Conservation (phyloP, 2,888 invertebrate species). For the Xylota sylvarum region DNA sequence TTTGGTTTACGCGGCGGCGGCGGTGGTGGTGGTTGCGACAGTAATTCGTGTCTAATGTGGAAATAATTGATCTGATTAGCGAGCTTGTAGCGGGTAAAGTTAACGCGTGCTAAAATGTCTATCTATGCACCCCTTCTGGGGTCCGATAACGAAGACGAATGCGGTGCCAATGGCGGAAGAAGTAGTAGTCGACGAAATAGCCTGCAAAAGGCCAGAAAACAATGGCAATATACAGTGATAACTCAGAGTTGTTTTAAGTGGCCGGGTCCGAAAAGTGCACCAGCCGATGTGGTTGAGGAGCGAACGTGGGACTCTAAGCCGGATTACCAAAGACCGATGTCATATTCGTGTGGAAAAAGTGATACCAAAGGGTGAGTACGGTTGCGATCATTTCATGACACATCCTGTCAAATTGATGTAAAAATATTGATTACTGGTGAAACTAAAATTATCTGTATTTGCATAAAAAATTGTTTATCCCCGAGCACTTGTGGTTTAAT, state of each 20-base stretch:
- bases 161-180: conserved; percentile 28
- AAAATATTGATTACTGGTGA: too few species aligned
- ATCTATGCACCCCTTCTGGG: conserved; percentile 58
- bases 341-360: conserved; percentile 37
- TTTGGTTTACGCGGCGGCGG: conserved; percentile 38
- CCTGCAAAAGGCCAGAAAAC: conserved; percentile 45
- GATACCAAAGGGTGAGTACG: conserved; percentile 44
- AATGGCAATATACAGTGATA: conserved; percentile 57
- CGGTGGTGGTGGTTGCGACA: conserved; percentile 22
- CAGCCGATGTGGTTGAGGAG: neutral
- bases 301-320: conserved; percentile 14
- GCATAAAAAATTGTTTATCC: neutral
- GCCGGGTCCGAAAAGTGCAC: conserved; percentile 34
- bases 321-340: conserved; percentile 33
- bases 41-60: conserved; percentile 39
- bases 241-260: conserved; percentile 45
- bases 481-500: neutral
- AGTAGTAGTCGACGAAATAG: conserved; percentile 41
- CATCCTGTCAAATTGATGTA: neutral
- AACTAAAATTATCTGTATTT: too few species aligned
- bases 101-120: conserved; percentile 63
- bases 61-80: conserved; percentile 46
- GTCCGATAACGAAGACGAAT: conserved; percentile 55
- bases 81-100: neutral
- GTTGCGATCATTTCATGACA: neutral